phyloP scores from a whole-genome alignment of 2,888 invertebrate genomes.

The Scrobipalpa atriplicella region DNA sequence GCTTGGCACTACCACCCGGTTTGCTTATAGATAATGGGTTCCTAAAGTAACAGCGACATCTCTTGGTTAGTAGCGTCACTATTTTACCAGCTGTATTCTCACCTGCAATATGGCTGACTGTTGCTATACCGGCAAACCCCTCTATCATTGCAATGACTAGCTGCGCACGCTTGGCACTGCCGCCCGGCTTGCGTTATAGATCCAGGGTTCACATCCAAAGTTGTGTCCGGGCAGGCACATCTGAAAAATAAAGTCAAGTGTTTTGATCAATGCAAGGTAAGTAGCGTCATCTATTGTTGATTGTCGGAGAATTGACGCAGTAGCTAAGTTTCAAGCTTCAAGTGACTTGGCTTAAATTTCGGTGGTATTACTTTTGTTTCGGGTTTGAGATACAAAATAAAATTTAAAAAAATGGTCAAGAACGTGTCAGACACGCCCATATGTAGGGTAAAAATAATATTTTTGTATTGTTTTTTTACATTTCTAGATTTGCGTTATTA shows the following conservation, averaged over 20 bases:
- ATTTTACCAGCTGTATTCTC: slow-evolving; percentile 48
- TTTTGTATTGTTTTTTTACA: too few relatives aligned
- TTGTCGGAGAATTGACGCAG: too few relatives aligned
- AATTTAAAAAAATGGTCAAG: too few relatives aligned
- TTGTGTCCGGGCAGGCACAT: slow-evolving; percentile 86
- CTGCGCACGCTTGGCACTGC: slow-evolving; percentile 89
- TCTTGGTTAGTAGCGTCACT: background rate
- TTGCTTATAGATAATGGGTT: too few relatives aligned
- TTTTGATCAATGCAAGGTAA: background rate
- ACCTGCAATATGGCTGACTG: slow-evolving; percentile 90
- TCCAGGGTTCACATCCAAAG: slow-evolving; percentile 88
- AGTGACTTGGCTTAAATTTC: too few relatives aligned
- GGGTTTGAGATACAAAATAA: too few relatives aligned
- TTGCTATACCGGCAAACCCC: slow-evolving; percentile 92
- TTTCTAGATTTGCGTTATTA: too few relatives aligned
- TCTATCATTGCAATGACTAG: slow-evolving; percentile 91
- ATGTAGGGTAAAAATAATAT: too few relatives aligned
- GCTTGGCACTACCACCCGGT: slow-evolving; percentile 84
- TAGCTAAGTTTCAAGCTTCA: too few relatives aligned
- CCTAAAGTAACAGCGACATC: background rate
- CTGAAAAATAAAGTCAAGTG: slow-evolving; percentile 41
- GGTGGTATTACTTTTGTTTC: too few relatives aligned
- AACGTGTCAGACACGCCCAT: too few relatives aligned
- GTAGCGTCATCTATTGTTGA: too few relatives aligned
- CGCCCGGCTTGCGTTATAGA: slow-evolving; percentile 85